A percentile compares a stretch with the other conserved stretches of the same genome.
Conservation (phyloP, 2,113 vertebrate genomes). For the Eulemur macaco region DNA sequence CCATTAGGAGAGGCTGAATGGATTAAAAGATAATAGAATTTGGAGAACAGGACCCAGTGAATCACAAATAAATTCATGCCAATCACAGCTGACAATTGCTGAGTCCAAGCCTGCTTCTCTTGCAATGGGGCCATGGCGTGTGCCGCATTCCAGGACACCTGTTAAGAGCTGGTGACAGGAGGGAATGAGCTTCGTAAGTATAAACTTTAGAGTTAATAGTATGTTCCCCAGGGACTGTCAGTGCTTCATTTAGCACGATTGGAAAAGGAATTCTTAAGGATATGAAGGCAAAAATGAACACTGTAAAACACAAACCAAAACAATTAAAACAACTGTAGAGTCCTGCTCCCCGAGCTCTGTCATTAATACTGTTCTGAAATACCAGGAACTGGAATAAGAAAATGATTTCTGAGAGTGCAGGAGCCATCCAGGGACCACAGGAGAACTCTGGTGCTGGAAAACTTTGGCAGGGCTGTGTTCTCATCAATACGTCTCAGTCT, state of each 20-base stretch:
- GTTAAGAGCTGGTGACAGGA: conserved; percentile 48
- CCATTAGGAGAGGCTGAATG: conserved; percentile 34
- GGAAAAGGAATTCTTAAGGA: conserved; percentile 30
- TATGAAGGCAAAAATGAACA: background rate
- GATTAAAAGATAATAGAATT: conserved; percentile 30
- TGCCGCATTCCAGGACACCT: background rate
- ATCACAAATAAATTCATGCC: background rate
- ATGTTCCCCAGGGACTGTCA: background rate
- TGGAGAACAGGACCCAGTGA: background rate
- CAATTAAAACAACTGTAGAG: background rate
- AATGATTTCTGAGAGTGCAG: background rate
- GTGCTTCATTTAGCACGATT: conserved; percentile 27
- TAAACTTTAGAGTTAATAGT: background rate
- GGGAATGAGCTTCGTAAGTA: conserved; percentile 65
- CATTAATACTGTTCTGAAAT: background rate
- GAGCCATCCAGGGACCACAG: background rate
- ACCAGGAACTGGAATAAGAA: background rate
- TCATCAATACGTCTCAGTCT: background rate
- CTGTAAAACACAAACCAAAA: background rate
- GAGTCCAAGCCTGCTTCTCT: background rate
- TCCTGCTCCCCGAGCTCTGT: background rate
- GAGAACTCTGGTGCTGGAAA: background rate
- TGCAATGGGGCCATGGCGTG: background rate
- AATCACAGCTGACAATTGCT: background rate
- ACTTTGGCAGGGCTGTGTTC: background rate